Evolutionary conservation across 2,888 invertebrate species (phyloP).

Genomic region (Parelbella ahira): DNA sequence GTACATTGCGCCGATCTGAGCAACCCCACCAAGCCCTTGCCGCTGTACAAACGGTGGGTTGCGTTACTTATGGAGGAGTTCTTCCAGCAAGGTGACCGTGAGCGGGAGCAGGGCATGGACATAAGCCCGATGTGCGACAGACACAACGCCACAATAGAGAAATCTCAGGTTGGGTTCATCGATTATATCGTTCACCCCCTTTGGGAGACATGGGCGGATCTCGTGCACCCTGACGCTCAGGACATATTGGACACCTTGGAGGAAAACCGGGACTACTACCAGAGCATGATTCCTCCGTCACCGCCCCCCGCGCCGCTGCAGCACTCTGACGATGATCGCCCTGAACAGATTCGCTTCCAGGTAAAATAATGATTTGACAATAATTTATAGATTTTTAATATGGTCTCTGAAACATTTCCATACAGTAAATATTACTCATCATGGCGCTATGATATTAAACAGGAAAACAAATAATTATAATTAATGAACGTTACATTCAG

Average conservation of each 20-base stretch:
- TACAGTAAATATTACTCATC: too few species aligned
- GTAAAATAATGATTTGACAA: conserved; percentile 56
- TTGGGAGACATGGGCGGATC: conserved; percentile 99
- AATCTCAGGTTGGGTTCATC: conserved; percentile 99
- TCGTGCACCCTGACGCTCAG: conserved; percentile 99
- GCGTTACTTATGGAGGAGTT: conserved; percentile 98
- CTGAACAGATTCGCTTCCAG: conserved; percentile 87
- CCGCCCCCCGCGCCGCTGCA: conserved; percentile 83
- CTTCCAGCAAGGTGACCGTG: conserved; percentile 98
- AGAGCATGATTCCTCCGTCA: conserved; percentile 96
- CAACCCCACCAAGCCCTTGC: conserved; percentile 97
- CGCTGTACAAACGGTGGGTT: conserved; percentile 96
- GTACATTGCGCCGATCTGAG: conserved; percentile 99
- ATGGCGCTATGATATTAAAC: too few species aligned
- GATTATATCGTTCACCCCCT: conserved; percentile 99
- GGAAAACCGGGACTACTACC: conserved; percentile 98
- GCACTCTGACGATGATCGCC: conserved; percentile 82
- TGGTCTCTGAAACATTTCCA: too few species aligned
- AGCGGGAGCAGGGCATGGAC: conserved; percentile 96
- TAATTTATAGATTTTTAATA: too few species aligned
- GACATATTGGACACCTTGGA: conserved; percentile 98
- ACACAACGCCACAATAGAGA: conserved; percentile 97
- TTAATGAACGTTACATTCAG: too few species aligned
- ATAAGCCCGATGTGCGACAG: conserved; percentile 99
- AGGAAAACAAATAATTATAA: too few species aligned